Conservation (phyloP, 2,797 vertebrate species). For the Margarornis squamiger region DNA sequence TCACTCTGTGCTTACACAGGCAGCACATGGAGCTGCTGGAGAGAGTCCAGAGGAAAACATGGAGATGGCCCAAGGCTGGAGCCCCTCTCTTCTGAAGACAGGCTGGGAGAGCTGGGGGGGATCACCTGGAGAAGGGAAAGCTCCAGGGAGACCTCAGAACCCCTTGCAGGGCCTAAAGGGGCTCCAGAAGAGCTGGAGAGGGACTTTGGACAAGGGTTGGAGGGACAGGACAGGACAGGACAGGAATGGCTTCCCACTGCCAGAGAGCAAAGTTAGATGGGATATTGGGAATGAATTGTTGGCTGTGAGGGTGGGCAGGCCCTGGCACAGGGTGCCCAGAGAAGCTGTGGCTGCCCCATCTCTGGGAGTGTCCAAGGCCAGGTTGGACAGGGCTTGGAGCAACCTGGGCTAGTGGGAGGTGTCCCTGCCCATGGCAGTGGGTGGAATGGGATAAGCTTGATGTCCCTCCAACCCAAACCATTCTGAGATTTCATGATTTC, state of each 20-base stretch:
- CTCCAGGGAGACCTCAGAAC: neutral
- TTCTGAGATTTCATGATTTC: neutral
- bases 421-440: neutral
- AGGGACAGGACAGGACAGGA: neutral
- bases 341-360: neutral
- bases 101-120: neutral
- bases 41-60: neutral
- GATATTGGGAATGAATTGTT: neutral
- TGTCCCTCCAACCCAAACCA: neutral
- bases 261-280: no score
- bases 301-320: fast-evolving
- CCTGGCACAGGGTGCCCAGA: neutral
- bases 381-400: fast-evolving
- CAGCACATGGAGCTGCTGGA: neutral
- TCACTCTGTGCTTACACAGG: fast-evolving
- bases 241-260: neutral
- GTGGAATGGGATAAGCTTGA: neutral
- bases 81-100: neutral
- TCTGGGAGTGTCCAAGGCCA: neutral
- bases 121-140: neutral
- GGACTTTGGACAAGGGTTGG: fast-evolving
- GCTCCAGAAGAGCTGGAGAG: neutral
- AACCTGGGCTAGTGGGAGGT: neutral
- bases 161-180: neutral
- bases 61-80: neutral